Base-by-base conservation (phyloP, 2,797 vertebrate genomes). In the Cryptoprocta ferox region DNA sequence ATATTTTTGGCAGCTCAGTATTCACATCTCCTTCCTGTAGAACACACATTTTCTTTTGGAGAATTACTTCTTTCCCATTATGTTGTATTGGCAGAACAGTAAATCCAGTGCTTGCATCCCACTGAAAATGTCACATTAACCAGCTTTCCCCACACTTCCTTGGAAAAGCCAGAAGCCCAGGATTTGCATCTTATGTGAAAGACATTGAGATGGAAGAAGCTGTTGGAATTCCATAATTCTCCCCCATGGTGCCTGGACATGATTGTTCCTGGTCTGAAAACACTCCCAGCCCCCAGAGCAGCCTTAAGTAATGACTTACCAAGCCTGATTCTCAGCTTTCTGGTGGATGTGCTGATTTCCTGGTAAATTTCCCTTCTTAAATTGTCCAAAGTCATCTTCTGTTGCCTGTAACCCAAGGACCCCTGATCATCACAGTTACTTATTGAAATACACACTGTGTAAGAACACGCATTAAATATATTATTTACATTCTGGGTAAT, bases 361-460 rank as follows among this genome's bases (percentile, higher is more conserved):
- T 65, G 50, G 26, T 42, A 95, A 84, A 14, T 81, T 91, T 89
- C 37, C 42, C 50, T 81, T 80, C 59, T 78, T 91, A 53, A 91
- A 80, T 32, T 81, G n/a, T 16, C 66, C 71, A 37, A 92, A 76
- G 56, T 82, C 93, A 95, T 12, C 50, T 66, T 95, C 66, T 76
- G 1, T 73, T 65, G 15, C 37, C 73, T 81, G 13, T 15, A 73
- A 24, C 18, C 39, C 53, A 76, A 84, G 65, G 83, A 81, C 37
- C 50, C 50, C 71, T 91, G 19, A 61, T 19, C 9, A 42, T 88
- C 56, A 76, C n/a, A 14, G 32, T 59, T 70, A 68, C 65, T 93
- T 81, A 42, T 6, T 6, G 16, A 82, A 85, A 82, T 59, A 93
- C 95, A 82, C 26, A 42, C n/a, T 21, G 7, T 66, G 42, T 11